Conservation (phyloP, 2,113 vertebrate species). For the Crocuta crocuta region DNA sequence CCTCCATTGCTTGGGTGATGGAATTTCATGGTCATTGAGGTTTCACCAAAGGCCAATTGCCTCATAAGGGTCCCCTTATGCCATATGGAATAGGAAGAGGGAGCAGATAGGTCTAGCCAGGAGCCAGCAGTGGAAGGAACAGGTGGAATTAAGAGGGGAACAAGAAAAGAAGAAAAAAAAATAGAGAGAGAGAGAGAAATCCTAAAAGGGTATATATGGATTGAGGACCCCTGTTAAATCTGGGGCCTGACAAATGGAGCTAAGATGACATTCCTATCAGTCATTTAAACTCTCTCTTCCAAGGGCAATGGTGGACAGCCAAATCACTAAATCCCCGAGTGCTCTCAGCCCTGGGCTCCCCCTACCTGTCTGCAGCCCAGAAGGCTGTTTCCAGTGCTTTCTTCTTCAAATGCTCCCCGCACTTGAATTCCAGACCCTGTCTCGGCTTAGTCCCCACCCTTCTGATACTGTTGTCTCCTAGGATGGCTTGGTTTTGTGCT, state of each 20-base stretch:
- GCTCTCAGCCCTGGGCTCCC: accelerated
- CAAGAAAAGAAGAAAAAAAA: neutral
- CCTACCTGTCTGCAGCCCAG: neutral
- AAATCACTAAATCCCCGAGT: accelerated
- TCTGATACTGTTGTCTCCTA: no score
- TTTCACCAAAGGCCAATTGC: slow-evolving; percentile 43
- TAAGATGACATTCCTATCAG: neutral
- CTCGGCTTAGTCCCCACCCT: neutral
- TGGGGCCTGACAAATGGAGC: neutral
- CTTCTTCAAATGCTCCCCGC: neutral
- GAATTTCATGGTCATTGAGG: slow-evolving; percentile 55
- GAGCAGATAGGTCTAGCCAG: neutral
- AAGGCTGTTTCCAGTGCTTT: neutral
- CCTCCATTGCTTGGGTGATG: slow-evolving; percentile 46
- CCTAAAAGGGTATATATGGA: neutral
- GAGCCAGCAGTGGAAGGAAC: neutral
- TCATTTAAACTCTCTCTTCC: neutral
- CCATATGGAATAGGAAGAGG: neutral
- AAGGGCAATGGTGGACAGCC: neutral
- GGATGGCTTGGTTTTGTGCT: neutral
- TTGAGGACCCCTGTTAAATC: neutral
- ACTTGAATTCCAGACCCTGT: neutral
- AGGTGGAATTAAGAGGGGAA: neutral
- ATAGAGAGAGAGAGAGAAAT: neutral
- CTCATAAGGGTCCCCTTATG: neutral